Percentiles rank a stretch among this genome's conserved stretches.
phyloP scores from a whole-genome alignment of 2,113 vertebrate species.

The Odontesthes bonariensis region DNA sequence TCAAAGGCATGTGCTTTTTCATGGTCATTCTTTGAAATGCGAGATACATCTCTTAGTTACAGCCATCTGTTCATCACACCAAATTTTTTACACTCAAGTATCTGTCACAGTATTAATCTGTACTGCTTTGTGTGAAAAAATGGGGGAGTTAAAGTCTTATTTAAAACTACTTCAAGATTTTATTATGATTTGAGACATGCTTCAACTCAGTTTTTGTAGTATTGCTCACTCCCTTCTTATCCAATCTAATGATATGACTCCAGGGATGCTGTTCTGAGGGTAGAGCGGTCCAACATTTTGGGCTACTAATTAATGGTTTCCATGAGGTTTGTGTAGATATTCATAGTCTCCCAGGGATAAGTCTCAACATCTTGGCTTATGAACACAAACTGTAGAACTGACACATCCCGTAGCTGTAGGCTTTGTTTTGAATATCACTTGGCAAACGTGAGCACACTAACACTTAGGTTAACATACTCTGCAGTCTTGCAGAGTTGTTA shows the following conservation, averaged over 20 bases:
- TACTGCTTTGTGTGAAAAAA: not conserved
- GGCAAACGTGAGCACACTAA: too few species aligned
- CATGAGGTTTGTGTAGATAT: not conserved
- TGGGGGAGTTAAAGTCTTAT: not conserved
- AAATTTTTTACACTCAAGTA: constrained; percentile 4
- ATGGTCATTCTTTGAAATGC: constrained; percentile 35
- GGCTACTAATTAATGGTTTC: not conserved
- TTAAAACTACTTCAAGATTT: not conserved
- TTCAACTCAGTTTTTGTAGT: not conserved
- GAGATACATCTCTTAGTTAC: constrained; percentile 36
- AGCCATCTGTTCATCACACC: constrained; percentile 7
- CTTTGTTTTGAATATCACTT: too few species aligned
- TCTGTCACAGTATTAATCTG: constrained; percentile 6
- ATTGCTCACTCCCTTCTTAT: not conserved
- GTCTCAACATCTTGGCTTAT: not conserved
- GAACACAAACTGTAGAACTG: too few species aligned
- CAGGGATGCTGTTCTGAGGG: not conserved
- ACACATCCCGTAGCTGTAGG: too few species aligned
- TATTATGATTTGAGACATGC: not conserved
- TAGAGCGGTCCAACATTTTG: not conserved
- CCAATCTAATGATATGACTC: not conserved
- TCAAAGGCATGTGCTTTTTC: constrained; percentile 27
- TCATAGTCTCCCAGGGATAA: too few species aligned
- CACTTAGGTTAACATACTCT: too few species aligned
- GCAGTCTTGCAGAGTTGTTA: too few species aligned